Evolutionary conservation across 2,797 vertebrate species (phyloP), one percentile per base, ranked within the genome.

Genomic region (Coracias cyanogaster): DNA sequence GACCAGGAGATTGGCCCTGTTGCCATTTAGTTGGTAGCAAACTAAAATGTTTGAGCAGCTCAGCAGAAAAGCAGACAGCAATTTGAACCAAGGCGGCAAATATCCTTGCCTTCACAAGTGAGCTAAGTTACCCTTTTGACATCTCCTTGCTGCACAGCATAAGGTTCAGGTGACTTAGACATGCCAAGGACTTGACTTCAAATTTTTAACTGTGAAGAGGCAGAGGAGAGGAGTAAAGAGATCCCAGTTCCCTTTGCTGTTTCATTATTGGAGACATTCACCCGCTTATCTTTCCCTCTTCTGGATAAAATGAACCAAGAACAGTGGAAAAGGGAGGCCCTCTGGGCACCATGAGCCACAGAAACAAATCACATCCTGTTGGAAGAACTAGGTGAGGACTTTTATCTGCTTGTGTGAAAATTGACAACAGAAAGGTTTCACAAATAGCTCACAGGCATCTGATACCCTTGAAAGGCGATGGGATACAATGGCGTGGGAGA

Each of bases 1-100:
- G 45, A n/a, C 18, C 11, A 57, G 43, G 43, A 14, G n/a, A n/a
- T 0, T 0, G 22, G n/a, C 19, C 15, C 20, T 54, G 39, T 7
- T 31, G 25, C 15, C 39, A 15, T 60, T 81, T 37, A 41, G n/a
- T 67, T 60, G 1, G 2, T 22, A 48, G 29, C 13, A 67, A 67
- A 55, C 15, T 6, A 41, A 72, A n/a, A 15, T 19, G 14, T 62
- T 62, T 55, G 55, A 62, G 41, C 48, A 70, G 31, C 35, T 55
- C 41, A 55, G 29, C 62, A 55, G 79, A 55, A 60, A 61, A 41
- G 46, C 39, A 60, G 54, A 19, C 0, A 0, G 33, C 52, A 43
- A 61, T 33, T 26, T 62, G 33, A 69, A 62, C 55, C 31, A 49
- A 35, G 29, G 35, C 35, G 31, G 21, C 33, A 48, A 46, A 41